A percentile compares a stretch with the other conserved stretches of the same genome.
Evolutionary conservation across 2,888 invertebrate genomes (phyloP).

Genomic region (Xanthorhoe spadicearia): DNA sequence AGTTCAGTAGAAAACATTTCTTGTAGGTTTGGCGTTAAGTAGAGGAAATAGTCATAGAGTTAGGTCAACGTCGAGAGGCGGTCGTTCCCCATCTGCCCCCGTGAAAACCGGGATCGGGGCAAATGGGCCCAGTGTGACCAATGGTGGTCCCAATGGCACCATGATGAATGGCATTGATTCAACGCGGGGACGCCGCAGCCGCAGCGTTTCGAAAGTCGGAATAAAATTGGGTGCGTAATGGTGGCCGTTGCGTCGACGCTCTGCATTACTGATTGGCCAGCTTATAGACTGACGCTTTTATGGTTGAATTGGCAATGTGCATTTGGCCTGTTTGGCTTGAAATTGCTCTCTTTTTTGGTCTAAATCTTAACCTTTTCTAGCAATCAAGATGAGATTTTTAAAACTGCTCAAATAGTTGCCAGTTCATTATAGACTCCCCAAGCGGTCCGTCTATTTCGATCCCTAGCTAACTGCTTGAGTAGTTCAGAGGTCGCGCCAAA

Average conservation of each 20-base stretch:
- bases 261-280: constrained; percentile 58
- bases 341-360: constrained; percentile 34
- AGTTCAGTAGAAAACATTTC: constrained; percentile 68
- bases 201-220: constrained; percentile 82
- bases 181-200: constrained; percentile 74
- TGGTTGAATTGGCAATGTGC: constrained; percentile 42
- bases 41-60: constrained; percentile 85
- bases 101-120: constrained; percentile 64
- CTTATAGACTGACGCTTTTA: constrained; percentile 53
- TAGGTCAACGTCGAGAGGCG: constrained; percentile 81
- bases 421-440: no score
- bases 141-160: constrained; percentile 47
- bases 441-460: no score
- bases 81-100: constrained; percentile 77
- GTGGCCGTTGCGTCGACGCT: constrained; percentile 81
- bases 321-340: constrained; percentile 30
- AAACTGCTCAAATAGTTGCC: no score
- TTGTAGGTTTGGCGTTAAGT: constrained; percentile 87
- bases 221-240: constrained; percentile 84
- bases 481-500: background rate
- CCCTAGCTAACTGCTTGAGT: no score
- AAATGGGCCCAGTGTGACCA: constrained; percentile 46
- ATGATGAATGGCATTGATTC: constrained; percentile 57
- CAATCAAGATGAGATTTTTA: no score
- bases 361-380: background rate